phyloP scores from a whole-genome alignment of 2,797 vertebrate genomes.

The Rhynchotus rufescens region DNA sequence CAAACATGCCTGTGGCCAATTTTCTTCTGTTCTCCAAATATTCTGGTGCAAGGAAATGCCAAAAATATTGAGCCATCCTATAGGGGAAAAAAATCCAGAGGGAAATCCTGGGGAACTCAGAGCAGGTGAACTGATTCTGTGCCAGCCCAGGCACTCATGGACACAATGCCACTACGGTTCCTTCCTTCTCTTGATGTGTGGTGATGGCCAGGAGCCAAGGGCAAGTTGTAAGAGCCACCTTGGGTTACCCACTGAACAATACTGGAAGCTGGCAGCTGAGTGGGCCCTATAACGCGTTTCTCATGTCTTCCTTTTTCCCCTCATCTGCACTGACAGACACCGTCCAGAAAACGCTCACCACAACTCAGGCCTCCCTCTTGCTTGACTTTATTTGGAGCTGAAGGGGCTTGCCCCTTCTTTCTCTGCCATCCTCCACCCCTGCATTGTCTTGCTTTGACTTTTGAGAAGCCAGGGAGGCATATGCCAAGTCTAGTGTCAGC shows the following conservation, averaged over 20 bases:
- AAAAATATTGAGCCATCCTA: neutral
- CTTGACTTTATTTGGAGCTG: neutral
- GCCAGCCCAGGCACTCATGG: neutral
- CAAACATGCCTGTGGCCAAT: neutral
- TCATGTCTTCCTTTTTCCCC: fast-evolving
- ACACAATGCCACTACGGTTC: neutral
- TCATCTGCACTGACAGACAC: neutral
- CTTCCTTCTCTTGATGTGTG: neutral
- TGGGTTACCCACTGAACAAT: neutral
- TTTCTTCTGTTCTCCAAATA: neutral
- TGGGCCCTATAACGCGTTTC: neutral
- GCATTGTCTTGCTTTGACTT: neutral
- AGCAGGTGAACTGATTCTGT: neutral
- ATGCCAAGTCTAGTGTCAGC: conserved; percentile 40
- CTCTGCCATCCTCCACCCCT: neutral
- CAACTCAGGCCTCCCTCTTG: fast-evolving
- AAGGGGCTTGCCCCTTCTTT: neutral
- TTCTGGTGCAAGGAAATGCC: neutral
- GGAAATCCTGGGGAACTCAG: fast-evolving
- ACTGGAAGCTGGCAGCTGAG: neutral
- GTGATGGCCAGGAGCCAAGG: neutral
- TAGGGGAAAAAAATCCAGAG: neutral
- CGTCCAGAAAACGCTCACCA: neutral
- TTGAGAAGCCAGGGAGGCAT: neutral
- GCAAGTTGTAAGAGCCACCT: neutral